These are phyloP conservation scores for Propithecus deckenii DNA, from an alignment of 2,797 vertebrate genomes.

Conservation along the genomic window DNA sequence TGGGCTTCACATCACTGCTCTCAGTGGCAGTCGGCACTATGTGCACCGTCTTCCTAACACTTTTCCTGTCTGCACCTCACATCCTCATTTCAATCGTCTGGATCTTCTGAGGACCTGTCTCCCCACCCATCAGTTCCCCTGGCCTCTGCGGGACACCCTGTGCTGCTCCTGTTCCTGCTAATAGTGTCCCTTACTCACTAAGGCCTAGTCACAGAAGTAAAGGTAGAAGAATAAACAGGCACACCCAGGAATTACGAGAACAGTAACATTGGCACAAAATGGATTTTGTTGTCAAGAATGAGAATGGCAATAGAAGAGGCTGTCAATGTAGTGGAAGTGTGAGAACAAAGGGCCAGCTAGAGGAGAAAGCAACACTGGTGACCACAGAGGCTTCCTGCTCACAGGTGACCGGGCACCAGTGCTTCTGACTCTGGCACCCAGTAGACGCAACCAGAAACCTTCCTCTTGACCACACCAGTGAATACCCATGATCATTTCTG, in stretches of 20 bases:
- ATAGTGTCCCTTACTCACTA: neutral
- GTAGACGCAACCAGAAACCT: neutral
- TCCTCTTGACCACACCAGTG: neutral
- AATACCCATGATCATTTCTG: neutral
- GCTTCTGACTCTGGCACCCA: neutral
- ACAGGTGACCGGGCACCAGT: fast-evolving
- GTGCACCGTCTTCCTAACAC: too few relatives aligned
- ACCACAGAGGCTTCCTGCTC: neutral
- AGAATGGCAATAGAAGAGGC: neutral
- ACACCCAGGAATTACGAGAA: neutral
- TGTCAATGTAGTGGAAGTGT: neutral
- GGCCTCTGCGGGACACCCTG: fast-evolving
- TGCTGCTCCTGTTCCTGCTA: neutral
- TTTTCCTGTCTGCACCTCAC: neutral
- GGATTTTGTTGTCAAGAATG: neutral
- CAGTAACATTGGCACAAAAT: fast-evolving
- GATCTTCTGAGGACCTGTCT: neutral
- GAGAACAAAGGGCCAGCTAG: neutral
- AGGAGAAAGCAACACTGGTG: too few relatives aligned
- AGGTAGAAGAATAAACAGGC: neutral
- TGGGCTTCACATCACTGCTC: fast-evolving
- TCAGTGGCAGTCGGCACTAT: neutral
- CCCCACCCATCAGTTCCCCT: neutral
- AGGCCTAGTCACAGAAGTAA: neutral
- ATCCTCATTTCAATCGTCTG: neutral